Evolutionary conservation across 2,888 invertebrate genomes (phyloP).

Genomic region (Phymatocera aterrima): DNA sequence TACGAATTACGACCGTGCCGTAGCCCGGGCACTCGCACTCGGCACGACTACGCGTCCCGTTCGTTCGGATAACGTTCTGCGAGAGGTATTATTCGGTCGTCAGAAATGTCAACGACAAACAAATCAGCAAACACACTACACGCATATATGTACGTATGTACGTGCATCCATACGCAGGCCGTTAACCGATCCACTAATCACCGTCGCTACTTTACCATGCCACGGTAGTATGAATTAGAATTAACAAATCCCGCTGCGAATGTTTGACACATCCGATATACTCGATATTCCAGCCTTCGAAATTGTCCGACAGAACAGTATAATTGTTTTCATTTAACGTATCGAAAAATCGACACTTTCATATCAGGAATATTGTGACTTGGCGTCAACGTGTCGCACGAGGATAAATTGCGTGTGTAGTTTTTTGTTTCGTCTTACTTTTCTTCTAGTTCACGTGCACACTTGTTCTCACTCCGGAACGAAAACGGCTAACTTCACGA

Average conservation of each 20-base stretch:
- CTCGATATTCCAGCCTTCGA: background rate
- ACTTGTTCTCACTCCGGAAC: too few species aligned
- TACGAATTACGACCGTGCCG: conserved; percentile 54
- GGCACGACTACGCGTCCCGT: background rate
- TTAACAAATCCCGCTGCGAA: background rate
- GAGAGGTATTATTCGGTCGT: too few species aligned
- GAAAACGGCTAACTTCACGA: too few species aligned
- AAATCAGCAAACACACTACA: background rate
- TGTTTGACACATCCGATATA: background rate
- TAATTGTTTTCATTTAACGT: too few species aligned
- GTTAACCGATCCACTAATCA: background rate
- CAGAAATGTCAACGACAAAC: background rate
- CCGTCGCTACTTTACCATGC: background rate
- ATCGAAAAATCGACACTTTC: too few species aligned
- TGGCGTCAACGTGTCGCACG: too few species aligned
- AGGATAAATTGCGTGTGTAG: too few species aligned
- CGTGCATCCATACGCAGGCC: background rate
- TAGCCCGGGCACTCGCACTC: background rate
- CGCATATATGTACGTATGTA: background rate
- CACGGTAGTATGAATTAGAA: background rate
- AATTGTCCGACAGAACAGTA: background rate
- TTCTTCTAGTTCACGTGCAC: too few species aligned
- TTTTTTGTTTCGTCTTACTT: too few species aligned
- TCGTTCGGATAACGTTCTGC: background rate
- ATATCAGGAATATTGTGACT: too few species aligned